Evolutionary conservation across 2,888 invertebrate genomes (phyloP), one percentile per base, ranked within the genome.

Genomic region (Anoplius nigerrimus): DNA sequence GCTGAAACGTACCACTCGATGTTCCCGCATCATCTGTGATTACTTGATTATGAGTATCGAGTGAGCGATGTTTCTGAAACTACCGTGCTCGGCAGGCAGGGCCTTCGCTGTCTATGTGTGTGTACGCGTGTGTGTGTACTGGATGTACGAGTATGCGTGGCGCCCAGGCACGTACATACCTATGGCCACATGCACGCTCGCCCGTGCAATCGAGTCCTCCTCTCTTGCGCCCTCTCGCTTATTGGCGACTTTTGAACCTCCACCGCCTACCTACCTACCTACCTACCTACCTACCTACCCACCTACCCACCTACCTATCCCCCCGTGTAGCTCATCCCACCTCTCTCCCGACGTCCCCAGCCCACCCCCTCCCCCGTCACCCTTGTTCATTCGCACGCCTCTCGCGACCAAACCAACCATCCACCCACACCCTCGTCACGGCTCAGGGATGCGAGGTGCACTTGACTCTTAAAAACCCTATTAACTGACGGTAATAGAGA

Each of bases 11-110:
- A 70, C 76, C 75, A 81, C 81, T 84, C 80, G 78, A 84, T 83
- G 80, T 74, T 74, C 76, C 76, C 76, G 75, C 81, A 78, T 84
- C 82, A 82, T 82, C 79, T 83, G 84, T 78, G 83, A 85, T 84
- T 82, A 85, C 83, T 84, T 81, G 79, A 84, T 85, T 82, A 86
- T 84, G 80, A 80, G 80, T 75, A 79, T 82, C 82, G 79, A 82
- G 82, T 78, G 79, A 74, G 67, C 74, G 75, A 76, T 77, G 76
- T 74, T 73, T 61, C 75, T 73, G 66, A 59, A 71, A 74, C 62
- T 63, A 53, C 58, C 45, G 61, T 34, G 11, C 11, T 34, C 34
- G n/a, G n/a, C n/a, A n/a, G n/a, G 57, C 52, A 34, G n/a, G n/a
- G n/a, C n/a, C n/a, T n/a, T n/a, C n/a, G n/a, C 15, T n/a, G 46